These are phyloP conservation scores for Trochalopteron elliotii DNA, from an alignment of 2,113 vertebrate species.

Conservation along the genomic window DNA sequence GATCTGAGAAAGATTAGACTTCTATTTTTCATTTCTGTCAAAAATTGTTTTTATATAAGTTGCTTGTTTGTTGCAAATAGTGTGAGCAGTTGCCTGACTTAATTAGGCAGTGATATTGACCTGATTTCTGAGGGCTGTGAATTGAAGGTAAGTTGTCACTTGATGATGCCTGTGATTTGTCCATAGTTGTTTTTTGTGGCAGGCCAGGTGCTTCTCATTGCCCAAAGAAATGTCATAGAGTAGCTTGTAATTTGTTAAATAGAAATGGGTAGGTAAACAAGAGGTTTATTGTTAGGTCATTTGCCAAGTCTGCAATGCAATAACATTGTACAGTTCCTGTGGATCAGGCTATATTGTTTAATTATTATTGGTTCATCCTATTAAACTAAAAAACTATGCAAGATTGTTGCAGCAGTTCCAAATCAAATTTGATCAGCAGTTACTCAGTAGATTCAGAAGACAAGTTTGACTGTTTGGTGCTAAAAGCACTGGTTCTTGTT, in stretches of 20 bases:
- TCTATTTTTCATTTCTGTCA: not conserved
- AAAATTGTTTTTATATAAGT: not conserved
- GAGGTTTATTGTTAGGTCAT: not conserved
- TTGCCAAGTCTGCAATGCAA: not conserved
- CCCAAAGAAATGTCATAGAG: not conserved
- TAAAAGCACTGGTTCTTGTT: not conserved
- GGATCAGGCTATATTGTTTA: not conserved
- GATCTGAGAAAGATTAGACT: not conserved
- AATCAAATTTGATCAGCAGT: not conserved
- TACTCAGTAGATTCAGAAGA: not conserved
- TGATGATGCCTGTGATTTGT: not conserved
- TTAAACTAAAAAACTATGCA: not conserved
- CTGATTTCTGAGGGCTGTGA: not conserved
- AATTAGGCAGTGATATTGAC: not conserved
- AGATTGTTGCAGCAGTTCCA: not conserved
- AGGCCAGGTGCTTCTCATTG: not conserved
- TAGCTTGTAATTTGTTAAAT: not conserved
- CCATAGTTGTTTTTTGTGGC: not conserved
- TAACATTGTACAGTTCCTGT: not conserved
- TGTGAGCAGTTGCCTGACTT: not conserved
- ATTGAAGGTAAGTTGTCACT: not conserved
- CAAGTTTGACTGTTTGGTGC: not conserved
- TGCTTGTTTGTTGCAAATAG: not conserved
- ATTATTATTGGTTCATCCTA: not conserved
- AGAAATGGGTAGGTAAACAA: not conserved